Conservation (phyloP, 2,797 vertebrate genomes). For the Cheirogaleus major region DNA sequence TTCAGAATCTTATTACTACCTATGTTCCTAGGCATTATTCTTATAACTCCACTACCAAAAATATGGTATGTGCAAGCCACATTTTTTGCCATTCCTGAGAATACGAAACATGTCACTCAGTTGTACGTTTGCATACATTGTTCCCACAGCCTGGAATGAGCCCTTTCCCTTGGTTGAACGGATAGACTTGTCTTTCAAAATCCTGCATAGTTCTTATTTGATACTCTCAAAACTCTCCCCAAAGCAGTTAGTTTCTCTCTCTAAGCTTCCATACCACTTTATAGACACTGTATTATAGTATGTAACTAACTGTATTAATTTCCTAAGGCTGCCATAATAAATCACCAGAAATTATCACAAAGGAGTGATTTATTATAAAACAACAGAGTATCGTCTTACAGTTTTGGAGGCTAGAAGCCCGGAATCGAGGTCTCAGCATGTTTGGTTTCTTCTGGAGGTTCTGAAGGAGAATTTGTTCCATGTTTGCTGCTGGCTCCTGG, state of each 20-base stretch:
- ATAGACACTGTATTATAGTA: not conserved
- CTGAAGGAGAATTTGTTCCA: not conserved
- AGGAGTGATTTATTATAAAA: not conserved
- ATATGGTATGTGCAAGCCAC: not conserved
- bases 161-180: not conserved
- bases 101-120: not conserved
- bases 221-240: not conserved
- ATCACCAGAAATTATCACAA: not conserved
- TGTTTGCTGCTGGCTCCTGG: not conserved
- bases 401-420: not conserved
- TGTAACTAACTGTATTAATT: not conserved
- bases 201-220: not conserved
- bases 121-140: not conserved
- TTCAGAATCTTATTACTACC: not conserved
- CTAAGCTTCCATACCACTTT: not conserved
- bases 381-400: not conserved
- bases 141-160: not conserved
- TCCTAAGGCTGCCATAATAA: not conserved
- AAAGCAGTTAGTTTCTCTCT: not conserved
- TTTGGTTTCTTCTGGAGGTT: not conserved
- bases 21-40: not conserved
- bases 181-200: not conserved
- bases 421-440: not conserved
- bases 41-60: not conserved
- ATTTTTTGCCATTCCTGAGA: not conserved